A percentile compares a stretch with the other conserved stretches of the same genome.
These are phyloP conservation scores for Chiloscyllium punctatum DNA, from an alignment of 2,797 vertebrate species.

Conservation along the genomic window DNA sequence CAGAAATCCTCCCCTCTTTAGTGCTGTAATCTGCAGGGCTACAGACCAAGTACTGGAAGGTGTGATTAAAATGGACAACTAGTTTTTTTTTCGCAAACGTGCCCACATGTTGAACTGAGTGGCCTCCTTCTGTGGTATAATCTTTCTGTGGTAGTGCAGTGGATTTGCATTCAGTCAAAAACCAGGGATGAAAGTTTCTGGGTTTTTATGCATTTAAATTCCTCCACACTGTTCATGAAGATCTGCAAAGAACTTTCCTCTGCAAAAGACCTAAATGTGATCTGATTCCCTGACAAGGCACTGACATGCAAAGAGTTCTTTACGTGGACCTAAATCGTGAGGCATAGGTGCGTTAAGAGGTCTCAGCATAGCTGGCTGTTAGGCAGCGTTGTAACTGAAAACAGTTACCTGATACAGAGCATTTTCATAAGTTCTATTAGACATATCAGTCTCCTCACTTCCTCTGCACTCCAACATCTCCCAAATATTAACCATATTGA, in stretches of 20 bases:
- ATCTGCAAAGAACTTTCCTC: background rate
- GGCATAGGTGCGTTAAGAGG: background rate
- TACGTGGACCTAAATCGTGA: background rate
- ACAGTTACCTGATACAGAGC: background rate
- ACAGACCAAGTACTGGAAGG: no score
- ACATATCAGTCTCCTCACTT: background rate
- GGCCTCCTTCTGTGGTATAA: no score
- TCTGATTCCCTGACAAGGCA: no score
- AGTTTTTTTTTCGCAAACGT: no score
- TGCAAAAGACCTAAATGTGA: background rate
- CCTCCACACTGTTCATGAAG: background rate
- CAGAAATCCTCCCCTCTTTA: no score
- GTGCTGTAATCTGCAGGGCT: no score
- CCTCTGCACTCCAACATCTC: no score
- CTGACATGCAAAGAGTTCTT: background rate
- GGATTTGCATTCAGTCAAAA: background rate
- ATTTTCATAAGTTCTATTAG: background rate
- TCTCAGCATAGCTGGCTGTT: background rate
- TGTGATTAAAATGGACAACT: no score
- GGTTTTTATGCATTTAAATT: background rate
- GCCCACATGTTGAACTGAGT: no score
- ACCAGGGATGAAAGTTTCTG: no score
- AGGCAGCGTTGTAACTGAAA: background rate
- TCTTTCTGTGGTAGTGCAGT: background rate
- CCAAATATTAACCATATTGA: background rate